Evolutionary conservation across 2,888 invertebrate genomes (phyloP), one percentile per base, ranked within the genome.

Genomic region (Acleris cristana): DNA sequence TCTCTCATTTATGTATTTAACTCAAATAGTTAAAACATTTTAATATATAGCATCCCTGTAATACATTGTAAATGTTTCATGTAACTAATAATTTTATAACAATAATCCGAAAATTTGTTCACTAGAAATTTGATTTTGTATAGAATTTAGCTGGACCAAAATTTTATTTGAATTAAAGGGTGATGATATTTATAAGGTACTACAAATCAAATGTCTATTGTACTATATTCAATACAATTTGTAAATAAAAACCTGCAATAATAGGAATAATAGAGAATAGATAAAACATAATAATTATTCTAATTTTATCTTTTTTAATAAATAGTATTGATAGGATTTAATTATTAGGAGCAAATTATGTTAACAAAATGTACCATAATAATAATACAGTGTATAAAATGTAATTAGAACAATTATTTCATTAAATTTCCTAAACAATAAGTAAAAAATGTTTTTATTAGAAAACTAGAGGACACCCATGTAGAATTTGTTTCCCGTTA

Each of bases 131-230:
- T 88, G 86, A 85, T 88, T 88, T 90, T 89, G 88, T 84, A 85
- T 91, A 91, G 91, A 82, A 87, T 81, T 90, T 92, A 92, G 92
- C 92, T 92, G 92, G 92, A 92, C 92, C 92, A 92, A 92, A 90
- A 90, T 90, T 90, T 88, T 82, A 82, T 87, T 90, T 89, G 80
- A 85, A 87, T 86, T 87, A 79, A 86, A 85, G 81, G 79, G 86
- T 82, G 78, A 84, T 81, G 82, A 79, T 81, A 79, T 79, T 83
- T 77, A 82, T 83, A 81, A 80, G 75, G 77, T 81, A 81, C 76
- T 79, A 82, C 80, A 82, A 79, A 80, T 83, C 63, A 75, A 64
- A 82, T 84, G 78, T 81, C 86, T 85, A 87, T 83, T 88, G 85
- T 87, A 88, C 85, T 87, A 86, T 84, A 85, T 81, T 84, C 84